Base-by-base conservation (phyloP, 2,797 vertebrate genomes). In the Cynopterus sphinx region DNA sequence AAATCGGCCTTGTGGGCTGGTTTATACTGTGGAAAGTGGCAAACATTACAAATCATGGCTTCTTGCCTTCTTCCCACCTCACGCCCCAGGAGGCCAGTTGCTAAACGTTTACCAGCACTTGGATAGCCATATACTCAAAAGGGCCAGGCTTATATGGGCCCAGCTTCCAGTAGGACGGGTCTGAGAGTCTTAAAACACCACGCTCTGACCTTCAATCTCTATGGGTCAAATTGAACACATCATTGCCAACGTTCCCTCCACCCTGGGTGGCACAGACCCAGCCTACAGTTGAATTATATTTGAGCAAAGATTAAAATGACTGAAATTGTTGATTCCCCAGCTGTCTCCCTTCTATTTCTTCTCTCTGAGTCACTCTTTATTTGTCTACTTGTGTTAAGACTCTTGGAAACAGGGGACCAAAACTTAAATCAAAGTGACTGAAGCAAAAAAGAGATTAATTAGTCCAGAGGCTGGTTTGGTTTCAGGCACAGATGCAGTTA, bases 1-100 rank as follows among this genome's bases (percentile, higher is more conserved):
- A 81, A 16, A 59, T 41, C 2, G 1, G 9, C 36, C 0, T 0
- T n/a, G 24, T 1, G 5, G 33, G 12, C 19, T 28, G 36, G 22
- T 78, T 90, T 71, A 53, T 5, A 55, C 53, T 24, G n/a, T 0
- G 19, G 73, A 41, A 71, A 24, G 41, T 6, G 21, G 61, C n/a
- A 28, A 28, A 68, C 5, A 3, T 39, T 36, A 26, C 9, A 5
- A 17, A 55, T 43, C 17, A 17, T 1, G 22, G 11, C 16, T 51
- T 63, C 63, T 21, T 10, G 41, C n/a, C 26, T 13, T 6, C 24
- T 12, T 43, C 28, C 19, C 6, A 24, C 31, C 59, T 31, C 41
- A 24, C 5, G 12, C 24, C 41, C 33, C 71, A 21, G 53, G 36
- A 53, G 26, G 63, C 63, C 53, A 13, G 11, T 12, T 6, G 12